Conservation (phyloP, 2,113 vertebrate species). For the Strix uralensis region DNA sequence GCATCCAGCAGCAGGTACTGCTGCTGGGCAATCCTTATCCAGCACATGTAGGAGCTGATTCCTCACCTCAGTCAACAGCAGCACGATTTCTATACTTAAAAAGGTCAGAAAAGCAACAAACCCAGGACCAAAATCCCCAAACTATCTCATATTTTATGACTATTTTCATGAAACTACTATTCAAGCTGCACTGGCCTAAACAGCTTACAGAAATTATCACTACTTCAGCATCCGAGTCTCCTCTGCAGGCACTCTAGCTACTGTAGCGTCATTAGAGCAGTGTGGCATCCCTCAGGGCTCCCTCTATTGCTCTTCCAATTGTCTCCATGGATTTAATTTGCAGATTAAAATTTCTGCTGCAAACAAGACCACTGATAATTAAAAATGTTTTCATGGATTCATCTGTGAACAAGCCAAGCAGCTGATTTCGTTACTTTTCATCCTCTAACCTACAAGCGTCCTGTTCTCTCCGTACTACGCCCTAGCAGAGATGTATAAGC, state of each 20-base stretch:
- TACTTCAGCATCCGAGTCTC: neutral
- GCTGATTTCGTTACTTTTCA: neutral
- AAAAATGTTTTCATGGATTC: constrained; percentile 8
- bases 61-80: neutral
- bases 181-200: neutral
- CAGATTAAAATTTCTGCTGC: constrained; percentile 3
- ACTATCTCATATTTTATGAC: neutral
- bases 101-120: neutral
- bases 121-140: neutral
- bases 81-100: neutral
- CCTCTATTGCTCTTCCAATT: neutral
- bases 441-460: neutral
- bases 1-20: neutral
- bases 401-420: neutral
- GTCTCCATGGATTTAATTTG: constrained; percentile 5
- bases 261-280: neutral
- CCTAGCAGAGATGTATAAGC: neutral
- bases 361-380: constrained; percentile 6
- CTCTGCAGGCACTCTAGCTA: neutral
- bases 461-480: neutral
- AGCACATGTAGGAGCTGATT: neutral
- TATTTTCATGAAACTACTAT: neutral
- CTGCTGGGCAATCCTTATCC: neutral
- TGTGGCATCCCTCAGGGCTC: neutral
- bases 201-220: neutral